These are phyloP conservation scores for Scrobipalpa atriplicella DNA, from an alignment of 2,888 invertebrate genomes.

Conservation along the genomic window DNA sequence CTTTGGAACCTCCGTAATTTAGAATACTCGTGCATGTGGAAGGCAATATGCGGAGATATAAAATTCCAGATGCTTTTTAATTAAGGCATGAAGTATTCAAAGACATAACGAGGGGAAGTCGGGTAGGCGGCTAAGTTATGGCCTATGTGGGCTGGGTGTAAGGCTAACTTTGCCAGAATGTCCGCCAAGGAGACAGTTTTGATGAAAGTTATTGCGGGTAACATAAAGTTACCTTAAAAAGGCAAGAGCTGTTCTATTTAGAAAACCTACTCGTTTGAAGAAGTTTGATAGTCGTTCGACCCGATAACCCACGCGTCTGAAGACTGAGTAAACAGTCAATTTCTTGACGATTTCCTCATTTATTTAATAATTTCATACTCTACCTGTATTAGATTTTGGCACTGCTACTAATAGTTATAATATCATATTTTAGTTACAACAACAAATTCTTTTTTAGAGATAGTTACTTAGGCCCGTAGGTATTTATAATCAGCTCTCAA, in stretches of 20 bases:
- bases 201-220: conserved; percentile 17
- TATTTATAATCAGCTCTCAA: too few relatives aligned
- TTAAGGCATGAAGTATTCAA: conserved; percentile 71
- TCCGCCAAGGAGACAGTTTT: conserved; percentile 27
- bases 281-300: too few relatives aligned
- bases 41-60: conserved; percentile 33
- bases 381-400: too few relatives aligned
- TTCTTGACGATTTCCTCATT: too few relatives aligned
- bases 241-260: not conserved
- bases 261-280: too few relatives aligned
- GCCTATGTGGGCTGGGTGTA: not conserved
- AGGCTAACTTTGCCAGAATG: conserved; percentile 18
- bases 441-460: too few relatives aligned
- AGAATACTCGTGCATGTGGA: conserved; percentile 31
- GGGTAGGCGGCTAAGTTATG: conserved; percentile 14
- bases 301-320: too few relatives aligned
- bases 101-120: conserved; percentile 40
- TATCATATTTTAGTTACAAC: too few relatives aligned
- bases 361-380: too few relatives aligned
- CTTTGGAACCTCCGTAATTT: not conserved
- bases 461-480: too few relatives aligned
- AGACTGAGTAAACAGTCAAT: too few relatives aligned
- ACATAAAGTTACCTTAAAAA: not conserved
- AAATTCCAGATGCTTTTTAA: conserved; percentile 51
- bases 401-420: too few relatives aligned